Evolutionary conservation across 1,140 invertebrate species (phyloP).

Genomic region (Oncopodura yosiiana): DNA sequence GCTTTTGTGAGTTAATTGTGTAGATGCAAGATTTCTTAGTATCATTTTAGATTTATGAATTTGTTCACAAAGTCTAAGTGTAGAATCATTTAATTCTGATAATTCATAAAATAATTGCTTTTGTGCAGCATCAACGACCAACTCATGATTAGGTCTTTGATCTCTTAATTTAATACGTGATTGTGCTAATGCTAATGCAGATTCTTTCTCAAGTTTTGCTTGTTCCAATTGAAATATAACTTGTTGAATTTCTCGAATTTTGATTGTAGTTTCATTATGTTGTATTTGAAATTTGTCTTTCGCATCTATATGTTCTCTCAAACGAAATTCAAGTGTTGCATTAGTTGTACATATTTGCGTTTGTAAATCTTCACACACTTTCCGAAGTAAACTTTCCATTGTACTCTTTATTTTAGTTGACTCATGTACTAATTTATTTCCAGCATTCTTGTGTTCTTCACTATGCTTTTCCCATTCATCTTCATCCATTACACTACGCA

Average conservation of each 20-base stretch:
- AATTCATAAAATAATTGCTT: not conserved
- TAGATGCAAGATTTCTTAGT: not conserved
- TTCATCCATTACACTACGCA: constrained; percentile 57
- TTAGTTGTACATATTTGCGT: constrained; percentile 59
- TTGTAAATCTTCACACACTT: constrained; percentile 55
- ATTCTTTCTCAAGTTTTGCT: constrained; percentile 9
- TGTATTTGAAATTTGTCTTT: constrained; percentile 73
- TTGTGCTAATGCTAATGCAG: constrained; percentile 3
- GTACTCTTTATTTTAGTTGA: constrained; percentile 59
- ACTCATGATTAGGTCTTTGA: constrained; percentile 14
- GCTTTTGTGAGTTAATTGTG: constrained; percentile 8
- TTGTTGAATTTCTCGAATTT: constrained; percentile 16
- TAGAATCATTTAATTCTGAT: constrained; percentile 2
- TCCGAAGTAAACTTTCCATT: constrained; percentile 68
- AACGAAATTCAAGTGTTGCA: constrained; percentile 60
- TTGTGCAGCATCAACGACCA: not conserved
- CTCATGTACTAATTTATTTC: constrained; percentile 62
- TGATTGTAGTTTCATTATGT: constrained; percentile 53
- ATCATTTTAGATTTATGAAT: not conserved
- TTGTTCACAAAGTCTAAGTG: constrained; percentile 1
- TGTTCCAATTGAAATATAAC: constrained; percentile 12
- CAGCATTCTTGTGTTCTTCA: constrained; percentile 62
- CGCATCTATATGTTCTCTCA: constrained; percentile 62
- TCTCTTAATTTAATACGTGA: constrained; percentile 5
- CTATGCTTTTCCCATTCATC: constrained; percentile 72